Conservation (phyloP, 2,888 invertebrate genomes). For the Melitaea athalia region DNA sequence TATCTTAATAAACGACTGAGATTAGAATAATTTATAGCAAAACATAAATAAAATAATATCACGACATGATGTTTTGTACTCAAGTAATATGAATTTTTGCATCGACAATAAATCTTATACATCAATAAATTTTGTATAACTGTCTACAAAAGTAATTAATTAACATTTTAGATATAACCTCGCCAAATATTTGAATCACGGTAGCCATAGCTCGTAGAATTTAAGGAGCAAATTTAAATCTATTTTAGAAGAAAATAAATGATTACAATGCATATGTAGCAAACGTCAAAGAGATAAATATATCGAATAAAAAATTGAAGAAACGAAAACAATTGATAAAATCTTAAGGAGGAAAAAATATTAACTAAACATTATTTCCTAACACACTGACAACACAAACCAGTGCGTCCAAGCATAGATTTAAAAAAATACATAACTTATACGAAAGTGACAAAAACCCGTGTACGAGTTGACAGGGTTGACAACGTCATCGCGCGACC, state of each 20-base stretch:
- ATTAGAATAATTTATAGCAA: no score
- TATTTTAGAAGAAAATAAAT: not conserved
- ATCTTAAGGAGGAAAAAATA: constrained; percentile 14
- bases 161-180: not conserved
- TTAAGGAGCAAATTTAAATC: not conserved
- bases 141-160: not conserved
- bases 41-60: no score
- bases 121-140: not conserved
- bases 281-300: not conserved
- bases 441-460: constrained; percentile 65
- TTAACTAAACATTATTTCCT: constrained; percentile 32
- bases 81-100: no score
- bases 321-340: constrained; percentile 14
- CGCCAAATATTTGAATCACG: not conserved
- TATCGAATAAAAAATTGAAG: not conserved
- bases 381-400: constrained; percentile 40
- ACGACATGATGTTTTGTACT: no score
- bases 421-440: constrained; percentile 43
- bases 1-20: no score
- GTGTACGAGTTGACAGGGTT: constrained; percentile 61
- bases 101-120: not conserved
- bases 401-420: constrained; percentile 39
- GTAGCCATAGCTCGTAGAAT: not conserved
- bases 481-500: constrained; percentile 52
- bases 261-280: not conserved